A percentile compares a stretch with the other conserved stretches of the same genome.
These are phyloP conservation scores for Hyles lineata DNA, from an alignment of 2,888 invertebrate species.

Conservation along the genomic window DNA sequence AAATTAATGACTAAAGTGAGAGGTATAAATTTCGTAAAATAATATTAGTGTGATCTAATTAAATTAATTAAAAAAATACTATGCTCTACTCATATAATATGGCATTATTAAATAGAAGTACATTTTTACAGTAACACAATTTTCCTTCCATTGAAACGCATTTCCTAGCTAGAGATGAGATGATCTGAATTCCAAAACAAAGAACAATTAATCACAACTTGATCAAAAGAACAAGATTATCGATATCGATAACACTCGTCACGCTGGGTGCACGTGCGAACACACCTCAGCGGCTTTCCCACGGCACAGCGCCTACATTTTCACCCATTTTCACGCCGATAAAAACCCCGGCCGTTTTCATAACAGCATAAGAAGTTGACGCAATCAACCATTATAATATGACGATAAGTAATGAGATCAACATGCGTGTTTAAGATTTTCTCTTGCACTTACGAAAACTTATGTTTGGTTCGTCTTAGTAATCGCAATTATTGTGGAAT, in stretches of 20 bases:
- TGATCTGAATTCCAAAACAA: background rate
- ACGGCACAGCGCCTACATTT: constrained; percentile 69
- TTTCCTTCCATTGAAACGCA: no score
- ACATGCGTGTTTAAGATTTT: constrained; percentile 55
- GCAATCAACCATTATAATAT: constrained; percentile 57
- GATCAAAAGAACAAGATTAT: constrained; percentile 6
- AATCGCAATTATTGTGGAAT: no score
- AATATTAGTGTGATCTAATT: no score
- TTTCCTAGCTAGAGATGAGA: background rate
- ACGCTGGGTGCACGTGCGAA: constrained; percentile 56
- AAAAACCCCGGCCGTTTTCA: constrained; percentile 71
- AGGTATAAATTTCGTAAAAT: no score
- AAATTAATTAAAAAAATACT: no score
- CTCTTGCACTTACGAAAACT: constrained; percentile 38
- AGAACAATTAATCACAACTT: background rate
- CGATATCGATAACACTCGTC: constrained; percentile 50
- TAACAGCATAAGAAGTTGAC: constrained; percentile 57
- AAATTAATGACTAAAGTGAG: no score
- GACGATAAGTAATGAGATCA: constrained; percentile 61
- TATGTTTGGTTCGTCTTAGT: background rate
- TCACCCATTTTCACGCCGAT: constrained; percentile 75
- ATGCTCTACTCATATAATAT: no score
- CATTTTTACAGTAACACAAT: no score
- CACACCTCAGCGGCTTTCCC: constrained; percentile 61
- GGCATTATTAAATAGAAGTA: no score